A percentile compares a stretch with the other conserved stretches of the same genome.
Evolutionary conservation across 2,888 invertebrate genomes (phyloP).

Genomic region (Linnaemya vulpina): DNA sequence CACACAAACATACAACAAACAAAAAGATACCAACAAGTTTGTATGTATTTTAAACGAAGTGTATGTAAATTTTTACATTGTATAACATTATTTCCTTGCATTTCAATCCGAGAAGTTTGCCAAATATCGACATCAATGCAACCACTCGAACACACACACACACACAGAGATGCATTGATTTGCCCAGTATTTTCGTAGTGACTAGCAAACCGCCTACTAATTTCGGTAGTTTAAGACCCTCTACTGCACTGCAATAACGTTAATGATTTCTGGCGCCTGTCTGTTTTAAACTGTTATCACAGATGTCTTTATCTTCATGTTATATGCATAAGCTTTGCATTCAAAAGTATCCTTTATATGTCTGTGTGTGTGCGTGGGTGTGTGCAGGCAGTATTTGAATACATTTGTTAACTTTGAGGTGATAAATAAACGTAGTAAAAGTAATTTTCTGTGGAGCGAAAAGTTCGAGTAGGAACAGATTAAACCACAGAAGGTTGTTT

Average conservation of each 20-base stretch:
- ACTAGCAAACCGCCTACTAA: conserved; percentile 63
- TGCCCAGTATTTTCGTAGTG: conserved; percentile 27
- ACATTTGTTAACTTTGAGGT: conserved; percentile 13
- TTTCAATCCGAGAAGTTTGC: conserved; percentile 62
- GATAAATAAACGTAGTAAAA: conserved; percentile 6
- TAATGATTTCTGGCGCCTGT: conserved; percentile 71
- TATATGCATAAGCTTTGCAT: conserved; percentile 51
- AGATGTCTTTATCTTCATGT: conserved; percentile 59
- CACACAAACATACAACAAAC: not conserved
- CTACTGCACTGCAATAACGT: conserved; percentile 64
- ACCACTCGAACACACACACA: conserved; percentile 9
- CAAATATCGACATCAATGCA: conserved; percentile 59
- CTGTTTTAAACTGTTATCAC: conserved; percentile 67
- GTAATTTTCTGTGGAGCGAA: not conserved
- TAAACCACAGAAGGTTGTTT: too few relatives aligned
- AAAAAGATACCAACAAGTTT: not conserved
- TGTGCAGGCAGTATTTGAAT: not conserved
- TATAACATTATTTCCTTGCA: conserved; percentile 58
- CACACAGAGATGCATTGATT: not conserved
- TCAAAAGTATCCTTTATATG: conserved; percentile 8
- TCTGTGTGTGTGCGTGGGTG: not conserved
- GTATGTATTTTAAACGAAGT: not conserved
- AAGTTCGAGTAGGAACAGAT: not conserved
- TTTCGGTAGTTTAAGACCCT: conserved; percentile 64
- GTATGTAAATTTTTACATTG: conserved; percentile 43